These are phyloP conservation scores for Liasis olivaceus DNA, from an alignment of 2,797 vertebrate genomes.

Conservation along the genomic window DNA sequence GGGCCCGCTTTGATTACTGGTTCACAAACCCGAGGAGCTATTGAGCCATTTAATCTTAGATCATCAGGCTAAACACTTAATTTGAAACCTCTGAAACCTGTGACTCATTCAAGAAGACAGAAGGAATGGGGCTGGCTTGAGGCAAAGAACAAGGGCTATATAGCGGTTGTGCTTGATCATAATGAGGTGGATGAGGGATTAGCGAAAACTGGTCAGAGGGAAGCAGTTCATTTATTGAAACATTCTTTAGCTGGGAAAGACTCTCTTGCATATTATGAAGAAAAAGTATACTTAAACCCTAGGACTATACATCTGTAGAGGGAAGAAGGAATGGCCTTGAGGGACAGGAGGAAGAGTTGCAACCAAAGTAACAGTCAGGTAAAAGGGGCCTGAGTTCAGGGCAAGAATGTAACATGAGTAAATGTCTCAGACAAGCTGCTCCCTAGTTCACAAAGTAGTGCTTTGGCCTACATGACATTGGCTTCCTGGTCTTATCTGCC, in stretches of 20 bases:
- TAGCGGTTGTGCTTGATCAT: not conserved
- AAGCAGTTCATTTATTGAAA: not conserved
- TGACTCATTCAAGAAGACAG: not conserved
- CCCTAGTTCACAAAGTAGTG: not conserved
- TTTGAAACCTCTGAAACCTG: not conserved
- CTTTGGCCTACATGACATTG: not conserved
- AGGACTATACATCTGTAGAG: not conserved
- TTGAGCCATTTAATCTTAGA: not conserved
- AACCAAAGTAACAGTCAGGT: not conserved
- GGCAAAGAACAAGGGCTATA: not conserved
- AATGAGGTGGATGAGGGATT: not conserved
- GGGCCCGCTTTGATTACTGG: no score
- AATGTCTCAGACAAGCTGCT: not conserved
- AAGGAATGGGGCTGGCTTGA: not conserved
- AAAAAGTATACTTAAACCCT: not conserved
- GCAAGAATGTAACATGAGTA: not conserved
- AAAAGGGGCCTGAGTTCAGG: not conserved
- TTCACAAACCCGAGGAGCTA: no score
- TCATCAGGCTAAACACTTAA: not conserved
- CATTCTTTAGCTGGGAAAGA: not conserved
- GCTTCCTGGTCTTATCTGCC: not conserved
- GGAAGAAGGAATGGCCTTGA: not conserved
- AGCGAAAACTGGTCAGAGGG: not conserved
- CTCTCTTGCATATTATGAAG: not conserved
- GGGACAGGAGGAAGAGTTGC: not conserved